These are phyloP conservation scores for Sylvia atricapilla DNA, from an alignment of 2,113 vertebrate species.

Conservation along the genomic window DNA sequence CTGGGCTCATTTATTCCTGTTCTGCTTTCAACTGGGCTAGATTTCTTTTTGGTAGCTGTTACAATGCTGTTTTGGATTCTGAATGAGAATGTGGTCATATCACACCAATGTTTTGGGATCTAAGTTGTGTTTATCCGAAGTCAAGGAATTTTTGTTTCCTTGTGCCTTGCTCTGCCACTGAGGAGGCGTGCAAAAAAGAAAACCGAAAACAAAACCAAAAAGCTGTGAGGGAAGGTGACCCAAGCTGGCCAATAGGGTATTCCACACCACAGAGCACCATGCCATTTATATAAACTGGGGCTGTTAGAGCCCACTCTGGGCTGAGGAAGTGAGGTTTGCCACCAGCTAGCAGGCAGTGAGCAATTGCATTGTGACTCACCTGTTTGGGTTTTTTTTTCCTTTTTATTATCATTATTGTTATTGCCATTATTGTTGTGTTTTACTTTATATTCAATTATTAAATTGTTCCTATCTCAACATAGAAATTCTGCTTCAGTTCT, in stretches of 20 bases:
- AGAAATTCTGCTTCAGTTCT: not conserved
- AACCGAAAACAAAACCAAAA: not conserved
- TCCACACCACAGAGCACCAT: not conserved
- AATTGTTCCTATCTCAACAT: not conserved
- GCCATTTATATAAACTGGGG: not conserved
- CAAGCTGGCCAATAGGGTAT: not conserved
- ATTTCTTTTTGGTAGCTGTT: not conserved
- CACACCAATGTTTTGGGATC: not conserved
- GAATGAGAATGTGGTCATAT: not conserved
- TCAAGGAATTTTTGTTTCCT: not conserved
- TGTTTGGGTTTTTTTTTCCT: fast-evolving
- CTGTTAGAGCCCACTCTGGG: not conserved
- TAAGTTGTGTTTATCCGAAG: not conserved
- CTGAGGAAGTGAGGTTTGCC: not conserved
- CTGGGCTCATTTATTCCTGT: not conserved
- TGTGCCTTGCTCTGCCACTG: not conserved
- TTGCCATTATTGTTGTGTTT: not conserved
- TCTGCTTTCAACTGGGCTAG: not conserved
- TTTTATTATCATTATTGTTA: not conserved
- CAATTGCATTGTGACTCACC: too few species aligned
- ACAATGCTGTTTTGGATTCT: not conserved
- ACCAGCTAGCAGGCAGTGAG: not conserved
- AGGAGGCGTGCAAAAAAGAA: not conserved
- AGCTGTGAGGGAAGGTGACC: not conserved
- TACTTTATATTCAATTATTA: not conserved